Percentiles rank a stretch among this genome's conserved stretches.
phyloP scores from a whole-genome alignment of 2,113 vertebrate genomes.

The Melanostigma gelatinosum region DNA sequence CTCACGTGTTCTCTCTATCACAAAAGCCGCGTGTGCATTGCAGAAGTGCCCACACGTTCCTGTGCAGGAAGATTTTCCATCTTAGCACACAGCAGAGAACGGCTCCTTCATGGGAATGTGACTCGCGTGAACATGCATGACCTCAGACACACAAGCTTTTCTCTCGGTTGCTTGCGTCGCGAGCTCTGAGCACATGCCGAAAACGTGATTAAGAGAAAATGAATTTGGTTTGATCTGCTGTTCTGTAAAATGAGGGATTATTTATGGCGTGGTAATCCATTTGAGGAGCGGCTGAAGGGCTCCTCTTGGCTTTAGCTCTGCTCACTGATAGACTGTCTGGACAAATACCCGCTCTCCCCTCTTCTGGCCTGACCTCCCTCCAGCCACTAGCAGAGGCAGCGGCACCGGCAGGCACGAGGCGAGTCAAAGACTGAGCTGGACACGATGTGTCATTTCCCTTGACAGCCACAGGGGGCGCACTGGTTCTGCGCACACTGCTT shows the following conservation, averaged over 20 bases:
- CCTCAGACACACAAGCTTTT: constrained; percentile 18
- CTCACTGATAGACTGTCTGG: constrained; percentile 30
- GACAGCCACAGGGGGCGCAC: constrained; percentile 78
- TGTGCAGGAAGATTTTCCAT: constrained; percentile 9
- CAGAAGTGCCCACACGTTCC: neutral
- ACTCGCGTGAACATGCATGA: constrained; percentile 16
- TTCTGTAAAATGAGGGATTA: constrained; percentile 46
- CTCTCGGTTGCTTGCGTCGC: constrained; percentile 13
- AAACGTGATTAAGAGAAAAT: constrained; percentile 28
- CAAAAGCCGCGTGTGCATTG: constrained; percentile 14
- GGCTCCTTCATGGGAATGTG: constrained; percentile 2
- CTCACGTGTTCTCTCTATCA: neutral
- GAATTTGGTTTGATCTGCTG: constrained; percentile 56
- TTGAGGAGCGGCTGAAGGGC: constrained; percentile 31
- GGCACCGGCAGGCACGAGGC: constrained; percentile 3
- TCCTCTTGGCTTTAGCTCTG: constrained; percentile 40
- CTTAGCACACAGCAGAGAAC: neutral
- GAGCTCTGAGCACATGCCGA: neutral
- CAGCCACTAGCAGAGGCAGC: constrained; percentile 4
- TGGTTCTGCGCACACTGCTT: constrained; percentile 60
- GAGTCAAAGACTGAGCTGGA: constrained; percentile 12
- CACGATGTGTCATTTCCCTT: constrained; percentile 59
- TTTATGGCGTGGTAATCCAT: constrained; percentile 48
- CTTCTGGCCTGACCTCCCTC: constrained; percentile 43
- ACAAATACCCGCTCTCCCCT: constrained; percentile 38